These are phyloP conservation scores for Hydractinia symbiolongicarpus DNA, from an alignment of 30 jellyfish, hydroid and myxozoan genomes.

Conservation along the genomic window DNA sequence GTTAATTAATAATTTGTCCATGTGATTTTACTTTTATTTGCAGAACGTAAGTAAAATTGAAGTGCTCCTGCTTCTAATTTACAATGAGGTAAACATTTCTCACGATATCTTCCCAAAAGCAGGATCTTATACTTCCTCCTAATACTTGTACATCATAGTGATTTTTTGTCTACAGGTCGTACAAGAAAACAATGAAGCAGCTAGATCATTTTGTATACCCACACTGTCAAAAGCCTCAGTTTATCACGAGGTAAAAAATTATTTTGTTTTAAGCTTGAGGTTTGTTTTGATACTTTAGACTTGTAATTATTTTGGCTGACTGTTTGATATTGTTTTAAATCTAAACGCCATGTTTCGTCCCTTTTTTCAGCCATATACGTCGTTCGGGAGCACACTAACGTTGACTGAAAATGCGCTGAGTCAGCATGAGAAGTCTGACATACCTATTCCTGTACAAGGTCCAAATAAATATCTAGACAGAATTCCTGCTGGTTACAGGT, in stretches of 20 bases:
- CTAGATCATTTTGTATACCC: too few species aligned
- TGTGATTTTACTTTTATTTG: not conserved
- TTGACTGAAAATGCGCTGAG: constrained; percentile 72
- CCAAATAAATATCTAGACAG: constrained; percentile 40
- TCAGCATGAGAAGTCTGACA: constrained; percentile 75
- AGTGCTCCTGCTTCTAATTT: not conserved
- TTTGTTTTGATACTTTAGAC: too few species aligned
- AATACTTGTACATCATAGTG: not conserved
- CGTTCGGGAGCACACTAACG: constrained; percentile 34
- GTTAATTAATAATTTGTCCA: not conserved
- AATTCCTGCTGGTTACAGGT: constrained; percentile 54
- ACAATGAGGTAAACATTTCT: constrained; percentile 14
- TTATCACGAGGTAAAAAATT: too few species aligned
- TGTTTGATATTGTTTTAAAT: too few species aligned
- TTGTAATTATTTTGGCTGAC: too few species aligned
- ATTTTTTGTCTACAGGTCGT: too few species aligned
- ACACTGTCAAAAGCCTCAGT: too few species aligned
- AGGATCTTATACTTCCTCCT: not conserved
- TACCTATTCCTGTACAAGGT: constrained; percentile 44
- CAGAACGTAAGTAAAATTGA: constrained; percentile 1
- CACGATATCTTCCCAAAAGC: not conserved
- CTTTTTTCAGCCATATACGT: constrained; percentile 20
- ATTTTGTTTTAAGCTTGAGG: too few species aligned
- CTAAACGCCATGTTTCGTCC: not conserved
- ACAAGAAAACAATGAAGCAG: too few species aligned